A percentile compares a stretch with the other conserved stretches of the same genome.
phyloP scores from a whole-genome alignment of 2,113 vertebrate species.

The Prinia subflava region DNA sequence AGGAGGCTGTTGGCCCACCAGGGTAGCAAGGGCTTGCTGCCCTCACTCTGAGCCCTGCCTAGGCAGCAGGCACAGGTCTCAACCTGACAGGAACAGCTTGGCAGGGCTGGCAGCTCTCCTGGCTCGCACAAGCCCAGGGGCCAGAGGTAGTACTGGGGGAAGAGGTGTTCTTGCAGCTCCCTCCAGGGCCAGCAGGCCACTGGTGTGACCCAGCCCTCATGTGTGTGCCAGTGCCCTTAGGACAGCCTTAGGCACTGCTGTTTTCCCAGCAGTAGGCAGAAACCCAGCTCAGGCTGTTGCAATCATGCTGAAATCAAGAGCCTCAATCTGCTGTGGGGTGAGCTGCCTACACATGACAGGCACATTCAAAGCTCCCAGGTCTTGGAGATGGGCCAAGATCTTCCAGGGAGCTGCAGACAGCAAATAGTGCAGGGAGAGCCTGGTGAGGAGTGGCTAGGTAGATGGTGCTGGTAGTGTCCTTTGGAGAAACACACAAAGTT shows the following conservation, averaged over 20 bases:
- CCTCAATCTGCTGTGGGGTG: background rate
- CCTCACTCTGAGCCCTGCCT: background rate
- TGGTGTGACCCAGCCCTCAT: rapidly evolving
- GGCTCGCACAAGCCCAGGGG: background rate
- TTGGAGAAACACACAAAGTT: background rate
- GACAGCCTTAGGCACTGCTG: background rate
- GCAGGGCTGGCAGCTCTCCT: background rate
- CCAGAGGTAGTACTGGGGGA: background rate
- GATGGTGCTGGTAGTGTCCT: background rate
- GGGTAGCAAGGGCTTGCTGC: background rate
- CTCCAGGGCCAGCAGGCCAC: background rate
- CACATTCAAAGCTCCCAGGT: background rate
- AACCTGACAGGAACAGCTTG: background rate
- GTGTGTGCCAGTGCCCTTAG: background rate
- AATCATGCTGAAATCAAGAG: background rate
- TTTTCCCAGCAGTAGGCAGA: background rate
- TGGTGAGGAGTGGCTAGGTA: background rate
- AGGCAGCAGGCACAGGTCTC: background rate
- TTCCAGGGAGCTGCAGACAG: background rate
- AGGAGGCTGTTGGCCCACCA: background rate
- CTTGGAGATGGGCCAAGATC: background rate
- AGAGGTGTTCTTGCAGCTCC: background rate
- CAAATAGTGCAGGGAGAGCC: background rate
- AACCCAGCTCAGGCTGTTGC: background rate
- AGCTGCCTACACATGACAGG: background rate